Base-by-base conservation (phyloP, 2,888 invertebrate genomes). In the Heteropelma amictum region DNA sequence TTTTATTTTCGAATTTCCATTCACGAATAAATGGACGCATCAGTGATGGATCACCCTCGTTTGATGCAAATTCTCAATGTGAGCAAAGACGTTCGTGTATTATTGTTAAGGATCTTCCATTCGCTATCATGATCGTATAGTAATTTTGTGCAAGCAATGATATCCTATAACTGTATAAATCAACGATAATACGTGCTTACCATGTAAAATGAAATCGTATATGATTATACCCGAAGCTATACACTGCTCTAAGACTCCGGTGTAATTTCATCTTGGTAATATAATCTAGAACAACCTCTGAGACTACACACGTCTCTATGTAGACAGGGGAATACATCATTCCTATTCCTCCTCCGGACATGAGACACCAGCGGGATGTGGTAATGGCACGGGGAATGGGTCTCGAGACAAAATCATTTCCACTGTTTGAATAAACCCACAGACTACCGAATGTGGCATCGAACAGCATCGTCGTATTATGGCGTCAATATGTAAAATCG, bases 231-330 rank as follows among this genome's bases (percentile, higher is more conserved):
- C 40, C 23, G 10, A 45, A 35, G 28, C 10, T 21, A 64, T 63
- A 64, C 54, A 56, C 65, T 35, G 42, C 19, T 68, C 19, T 21
- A 51, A 68, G 71, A 76, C 53, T 42, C 45, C 53, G 35, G 51
- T 64, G 72, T 76, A 76, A 76, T 76, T 72, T 72, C 63, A 42
- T 53, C 71, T 72, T 58, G 63, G 58, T 72, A 63, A 63, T 71
- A 63, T 67, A 68, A 76, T 76, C 68, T 53, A 30, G 38, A 71
- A 17, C 42, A 30, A 72, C 45, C 61, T 68, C 30, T 6, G 19
- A 30, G 68, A 56, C 51, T 65, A 38, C 47, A n/a, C 53, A 35
- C 5, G 40, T 58, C 28, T 47, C 26, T 28, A 14, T 33, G 35
- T 65, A 53, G 75, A 28, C 49, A 42, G 35, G 58, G 54, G 56